Percentiles rank a stretch among this genome's conserved stretches.
Conservation (phyloP, 2,888 invertebrate genomes). For the Mamestra brassicae region DNA sequence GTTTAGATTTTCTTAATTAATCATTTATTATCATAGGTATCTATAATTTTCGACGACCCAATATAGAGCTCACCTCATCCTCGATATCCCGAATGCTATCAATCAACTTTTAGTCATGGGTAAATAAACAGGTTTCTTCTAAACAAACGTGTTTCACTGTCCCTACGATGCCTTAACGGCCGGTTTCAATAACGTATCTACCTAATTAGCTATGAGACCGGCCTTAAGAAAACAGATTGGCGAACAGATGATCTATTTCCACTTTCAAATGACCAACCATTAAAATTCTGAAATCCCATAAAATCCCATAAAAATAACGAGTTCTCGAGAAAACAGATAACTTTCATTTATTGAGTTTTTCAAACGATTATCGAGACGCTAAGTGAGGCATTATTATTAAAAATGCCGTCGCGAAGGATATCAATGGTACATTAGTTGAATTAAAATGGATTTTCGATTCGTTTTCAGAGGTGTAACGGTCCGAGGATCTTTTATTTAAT, state of each 20-base stretch:
- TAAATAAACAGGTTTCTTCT: too few relatives aligned
- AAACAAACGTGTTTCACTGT: too few relatives aligned
- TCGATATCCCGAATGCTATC: too few relatives aligned
- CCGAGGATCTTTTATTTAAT: slow-evolving; percentile 77
- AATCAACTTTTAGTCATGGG: too few relatives aligned
- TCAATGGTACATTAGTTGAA: slow-evolving; percentile 72
- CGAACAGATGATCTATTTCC: not conserved
- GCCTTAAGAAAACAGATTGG: not conserved
- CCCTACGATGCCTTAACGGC: too few relatives aligned
- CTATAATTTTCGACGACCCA: too few relatives aligned
- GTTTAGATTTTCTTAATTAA: too few relatives aligned
- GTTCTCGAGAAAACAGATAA: slow-evolving; percentile 50
- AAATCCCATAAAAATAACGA: slow-evolving; percentile 50
- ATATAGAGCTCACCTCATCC: too few relatives aligned
- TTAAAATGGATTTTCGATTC: slow-evolving; percentile 77
- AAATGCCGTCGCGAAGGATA: slow-evolving; percentile 67
- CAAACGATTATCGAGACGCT: slow-evolving; percentile 51
- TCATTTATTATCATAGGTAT: too few relatives aligned
- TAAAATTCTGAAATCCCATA: slow-evolving; percentile 23
- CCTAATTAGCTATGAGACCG: too few relatives aligned
- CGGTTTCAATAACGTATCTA: too few relatives aligned
- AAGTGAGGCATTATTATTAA: slow-evolving; percentile 64
- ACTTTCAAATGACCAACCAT: slow-evolving; percentile 18
- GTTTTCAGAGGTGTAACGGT: slow-evolving; percentile 66
- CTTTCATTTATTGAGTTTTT: slow-evolving; percentile 51